These are phyloP conservation scores for Bilobella aurantiaca DNA, from an alignment of 1,140 invertebrate genomes.

Conservation along the genomic window DNA sequence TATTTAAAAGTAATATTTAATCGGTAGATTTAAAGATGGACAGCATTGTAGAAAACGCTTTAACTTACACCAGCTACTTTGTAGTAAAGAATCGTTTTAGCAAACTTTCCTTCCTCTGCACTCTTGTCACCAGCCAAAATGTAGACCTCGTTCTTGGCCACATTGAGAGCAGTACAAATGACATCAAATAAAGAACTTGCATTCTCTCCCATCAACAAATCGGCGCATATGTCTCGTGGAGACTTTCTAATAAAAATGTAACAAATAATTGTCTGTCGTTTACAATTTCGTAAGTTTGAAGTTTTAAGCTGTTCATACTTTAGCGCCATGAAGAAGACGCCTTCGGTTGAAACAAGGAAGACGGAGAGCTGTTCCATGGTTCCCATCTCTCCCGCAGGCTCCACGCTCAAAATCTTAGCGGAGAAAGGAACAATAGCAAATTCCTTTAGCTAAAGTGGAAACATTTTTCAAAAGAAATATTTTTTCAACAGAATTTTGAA, in stretches of 20 bases:
- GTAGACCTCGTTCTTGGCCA: constrained; percentile 25
- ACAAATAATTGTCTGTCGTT: neutral
- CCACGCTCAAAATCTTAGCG: constrained; percentile 20
- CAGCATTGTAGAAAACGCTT: too few species aligned
- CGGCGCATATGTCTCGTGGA: constrained; percentile 26
- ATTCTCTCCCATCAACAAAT: constrained; percentile 26
- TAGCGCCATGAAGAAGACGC: constrained; percentile 25
- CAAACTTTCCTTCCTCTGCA: constrained; percentile 32
- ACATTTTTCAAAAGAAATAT: too few species aligned
- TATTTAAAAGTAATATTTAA: too few species aligned
- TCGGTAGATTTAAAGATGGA: too few species aligned
- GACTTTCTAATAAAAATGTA: constrained; percentile 21
- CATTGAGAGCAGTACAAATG: constrained; percentile 29
- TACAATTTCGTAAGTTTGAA: neutral
- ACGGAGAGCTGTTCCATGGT: constrained; percentile 19
- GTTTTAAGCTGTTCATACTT: constrained; percentile 7
- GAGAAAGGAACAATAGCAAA: constrained; percentile 24
- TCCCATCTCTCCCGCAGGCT: constrained; percentile 18
- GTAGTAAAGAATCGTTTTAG: constrained; percentile 32
- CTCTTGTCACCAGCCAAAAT: constrained; percentile 27
- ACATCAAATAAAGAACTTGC: constrained; percentile 22
- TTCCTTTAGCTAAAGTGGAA: constrained; percentile 30
- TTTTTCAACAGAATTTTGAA: too few species aligned
- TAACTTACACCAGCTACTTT: constrained; percentile 32
- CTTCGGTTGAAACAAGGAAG: constrained; percentile 24